Conservation (phyloP, 1,140 invertebrate genomes). For the Cydia fagiglandana region DNA sequence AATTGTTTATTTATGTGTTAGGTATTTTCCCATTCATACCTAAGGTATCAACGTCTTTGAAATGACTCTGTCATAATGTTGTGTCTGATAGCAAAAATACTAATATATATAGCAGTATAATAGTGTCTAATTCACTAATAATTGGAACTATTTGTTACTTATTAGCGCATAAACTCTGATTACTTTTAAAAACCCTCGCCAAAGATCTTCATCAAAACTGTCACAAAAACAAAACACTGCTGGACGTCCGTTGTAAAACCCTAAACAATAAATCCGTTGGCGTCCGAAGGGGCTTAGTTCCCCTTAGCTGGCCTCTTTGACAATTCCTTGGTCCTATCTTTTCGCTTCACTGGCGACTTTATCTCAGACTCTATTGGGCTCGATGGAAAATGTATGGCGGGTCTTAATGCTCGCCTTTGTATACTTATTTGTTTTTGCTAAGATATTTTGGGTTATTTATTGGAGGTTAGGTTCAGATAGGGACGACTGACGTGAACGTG, state of each 20-base stretch:
- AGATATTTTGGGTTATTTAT: conserved; percentile 28
- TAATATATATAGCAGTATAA: too few relatives aligned
- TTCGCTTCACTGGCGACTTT: conserved; percentile 41
- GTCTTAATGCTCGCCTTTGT: conserved; percentile 21
- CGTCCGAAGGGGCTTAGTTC: conserved; percentile 44
- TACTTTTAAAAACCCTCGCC: too few relatives aligned
- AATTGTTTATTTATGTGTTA: too few relatives aligned
- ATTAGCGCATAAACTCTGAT: too few relatives aligned
- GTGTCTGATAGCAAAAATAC: too few relatives aligned
- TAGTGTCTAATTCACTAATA: too few relatives aligned
- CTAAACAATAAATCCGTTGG: conserved; percentile 51
- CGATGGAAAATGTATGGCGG: conserved; percentile 35
- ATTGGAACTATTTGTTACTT: too few relatives aligned
- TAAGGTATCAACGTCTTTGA: too few relatives aligned
- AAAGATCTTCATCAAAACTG: background rate
- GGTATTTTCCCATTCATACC: too few relatives aligned
- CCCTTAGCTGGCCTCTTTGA: conserved; percentile 42
- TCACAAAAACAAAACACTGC: conserved; percentile 17
- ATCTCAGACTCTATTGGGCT: conserved; percentile 24
- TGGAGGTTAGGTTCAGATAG: conserved; percentile 14
- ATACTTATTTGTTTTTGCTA: conserved; percentile 30
- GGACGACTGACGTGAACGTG: background rate
- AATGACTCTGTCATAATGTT: too few relatives aligned
- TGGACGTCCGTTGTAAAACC: conserved; percentile 45
- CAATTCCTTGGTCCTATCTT: conserved; percentile 48